A percentile compares a stretch with the other conserved stretches of the same genome.
Evolutionary conservation across 2,888 invertebrate genomes (phyloP).

Genomic region (Phorcus lineatus): DNA sequence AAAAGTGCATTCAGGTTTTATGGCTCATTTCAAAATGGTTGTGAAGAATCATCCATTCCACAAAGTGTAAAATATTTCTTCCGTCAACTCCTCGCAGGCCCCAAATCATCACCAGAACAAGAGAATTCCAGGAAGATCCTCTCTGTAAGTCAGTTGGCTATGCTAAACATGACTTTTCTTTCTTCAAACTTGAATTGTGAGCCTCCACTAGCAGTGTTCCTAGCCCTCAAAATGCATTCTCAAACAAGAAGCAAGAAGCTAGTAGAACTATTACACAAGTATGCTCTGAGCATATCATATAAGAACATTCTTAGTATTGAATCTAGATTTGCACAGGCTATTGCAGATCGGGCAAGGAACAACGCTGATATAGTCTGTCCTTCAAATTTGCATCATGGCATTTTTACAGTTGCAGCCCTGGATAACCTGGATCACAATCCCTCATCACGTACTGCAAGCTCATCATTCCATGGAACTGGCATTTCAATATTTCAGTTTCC

Average conservation of each 20-base stretch:
- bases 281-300: constrained; percentile 28
- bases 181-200: constrained; percentile 28
- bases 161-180: too few relatives aligned
- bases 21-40: constrained; percentile 28
- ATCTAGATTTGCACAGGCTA: constrained; percentile 28
- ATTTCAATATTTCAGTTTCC: too few relatives aligned
- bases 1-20: constrained; percentile 31
- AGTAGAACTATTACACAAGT: constrained; percentile 28
- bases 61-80: too few relatives aligned
- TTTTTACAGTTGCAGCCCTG: not conserved
- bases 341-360: constrained; percentile 19
- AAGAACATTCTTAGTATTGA: constrained; percentile 28
- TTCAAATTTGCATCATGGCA: not conserved
- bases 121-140: too few relatives aligned
- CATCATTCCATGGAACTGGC: too few relatives aligned
- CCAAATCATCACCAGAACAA: too few relatives aligned
- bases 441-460: too few relatives aligned
- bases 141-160: too few relatives aligned
- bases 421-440: not conserved
- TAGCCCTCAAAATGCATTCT: constrained; percentile 28
- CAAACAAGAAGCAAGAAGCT: constrained; percentile 30
- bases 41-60: constrained; percentile 29
- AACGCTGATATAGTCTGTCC: constrained; percentile 23
- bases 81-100: too few relatives aligned
- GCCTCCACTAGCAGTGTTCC: constrained; percentile 28